Conservation (phyloP, 2,888 invertebrate genomes). For the Eristalis tenax region DNA sequence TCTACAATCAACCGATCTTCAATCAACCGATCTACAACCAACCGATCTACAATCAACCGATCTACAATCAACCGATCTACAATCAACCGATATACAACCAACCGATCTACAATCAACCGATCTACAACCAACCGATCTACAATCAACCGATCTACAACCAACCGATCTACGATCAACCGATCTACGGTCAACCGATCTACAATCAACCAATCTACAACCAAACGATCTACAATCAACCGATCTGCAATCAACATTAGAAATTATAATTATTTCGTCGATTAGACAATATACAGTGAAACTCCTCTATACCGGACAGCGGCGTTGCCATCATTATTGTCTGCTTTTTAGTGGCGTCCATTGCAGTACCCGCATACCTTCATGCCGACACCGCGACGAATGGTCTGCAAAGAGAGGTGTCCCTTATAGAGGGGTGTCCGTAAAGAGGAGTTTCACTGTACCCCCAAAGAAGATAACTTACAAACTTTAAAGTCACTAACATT, state of each 20-base stretch:
- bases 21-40: constrained; percentile 36
- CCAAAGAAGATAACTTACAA: no score
- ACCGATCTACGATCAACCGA: background rate
- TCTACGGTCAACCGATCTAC: constrained; percentile 21
- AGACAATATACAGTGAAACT: no score
- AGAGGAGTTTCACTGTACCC: no score
- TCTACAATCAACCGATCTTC: constrained; percentile 10
- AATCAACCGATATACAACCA: constrained; percentile 26
- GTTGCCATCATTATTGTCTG: no score
- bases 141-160: background rate
- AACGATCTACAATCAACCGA: background rate
- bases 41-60: constrained; percentile 20
- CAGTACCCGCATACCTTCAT: no score
- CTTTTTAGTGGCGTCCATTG: no score
- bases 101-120: constrained; percentile 24
- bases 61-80: background rate
- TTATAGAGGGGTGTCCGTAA: no score
- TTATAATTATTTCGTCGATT: background rate
- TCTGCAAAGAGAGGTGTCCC: no score
- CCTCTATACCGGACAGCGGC: no score
- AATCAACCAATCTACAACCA: constrained; percentile 34
- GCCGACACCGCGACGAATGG: no score
- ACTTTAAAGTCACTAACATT: no score
- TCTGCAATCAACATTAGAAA: no score
- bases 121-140: constrained; percentile 29